Evolutionary conservation across 1,140 invertebrate genomes (phyloP), one percentile per base, ranked within the genome.

Genomic region (Holcopasites calliopsidis): DNA sequence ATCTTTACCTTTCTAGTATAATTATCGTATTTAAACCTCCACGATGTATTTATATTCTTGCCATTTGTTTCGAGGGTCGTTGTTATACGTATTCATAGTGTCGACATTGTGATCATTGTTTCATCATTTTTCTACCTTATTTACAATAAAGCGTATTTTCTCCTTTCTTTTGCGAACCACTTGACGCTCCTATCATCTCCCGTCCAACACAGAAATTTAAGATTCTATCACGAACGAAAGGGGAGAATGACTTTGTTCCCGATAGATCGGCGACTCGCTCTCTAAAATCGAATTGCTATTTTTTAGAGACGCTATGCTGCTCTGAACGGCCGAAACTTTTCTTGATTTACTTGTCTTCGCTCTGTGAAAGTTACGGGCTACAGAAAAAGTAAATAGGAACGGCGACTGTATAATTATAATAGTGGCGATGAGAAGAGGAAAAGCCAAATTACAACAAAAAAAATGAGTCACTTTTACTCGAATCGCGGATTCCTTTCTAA

Each of bases 401-500:
- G 77, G 35, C 49, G 28, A 40, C 38, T 6, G 4, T 16, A 26
- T 38, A n/a, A 62, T 26, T 50, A 73, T 65, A 78, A 80, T 47
- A 66, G 80, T 62, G 73, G 38, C 18, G 61, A 65, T 6, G 38
- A 57, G 64, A 68, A 69, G n/a, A 42, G 49, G 31, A n/a, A n/a
- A n/a, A 21, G 54, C 35, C 35, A 61, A 60, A 23, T 7, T 7
- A n/a, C 16, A 72, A 61, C 65, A 87, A 86, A 85, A 85, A 80
- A 85, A 88, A n/a, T n/a, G n/a, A n/a, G n/a, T 87, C 80, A 88
- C 89, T 90, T 90, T 91, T 91, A 90, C 88, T 89, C 49, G 79
- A 88, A 88, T 77, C 58, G 44, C 72, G 69, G 57, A 83, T 74
- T 82, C 85, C 86, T 91, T 90, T 90, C 86, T 87, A 89, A 90